phyloP scores from a whole-genome alignment of 2,113 vertebrate species.

The Oenanthe melanoleuca region DNA sequence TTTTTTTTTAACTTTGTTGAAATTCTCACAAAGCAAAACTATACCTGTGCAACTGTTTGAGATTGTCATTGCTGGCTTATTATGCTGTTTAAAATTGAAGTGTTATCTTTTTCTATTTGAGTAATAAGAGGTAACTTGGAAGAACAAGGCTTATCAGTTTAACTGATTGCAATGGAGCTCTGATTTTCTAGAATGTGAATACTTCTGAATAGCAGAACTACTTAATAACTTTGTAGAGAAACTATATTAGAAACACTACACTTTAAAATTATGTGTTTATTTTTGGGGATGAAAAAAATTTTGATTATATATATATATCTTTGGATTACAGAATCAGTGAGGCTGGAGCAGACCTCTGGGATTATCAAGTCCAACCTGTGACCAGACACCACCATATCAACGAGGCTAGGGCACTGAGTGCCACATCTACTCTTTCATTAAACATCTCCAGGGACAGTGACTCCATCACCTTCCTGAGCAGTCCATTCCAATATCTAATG shows the following conservation, averaged over 20 bases:
- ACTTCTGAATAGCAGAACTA: neutral
- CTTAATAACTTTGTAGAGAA: neutral
- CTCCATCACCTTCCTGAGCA: neutral
- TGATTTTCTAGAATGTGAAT: neutral
- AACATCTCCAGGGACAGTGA: neutral
- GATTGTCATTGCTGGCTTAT: neutral
- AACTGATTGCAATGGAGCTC: neutral
- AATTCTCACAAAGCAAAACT: neutral
- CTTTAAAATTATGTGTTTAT: neutral
- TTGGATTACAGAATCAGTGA: neutral
- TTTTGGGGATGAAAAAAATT: neutral
- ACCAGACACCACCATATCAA: rapidly evolving
- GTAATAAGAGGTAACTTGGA: neutral
- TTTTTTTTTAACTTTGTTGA: neutral
- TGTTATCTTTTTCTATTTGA: neutral
- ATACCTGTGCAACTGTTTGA: neutral
- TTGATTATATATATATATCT: neutral
- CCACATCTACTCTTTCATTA: neutral
- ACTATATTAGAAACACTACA: neutral
- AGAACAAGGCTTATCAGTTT: neutral
- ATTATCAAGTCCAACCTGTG: neutral
- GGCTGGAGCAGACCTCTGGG: neutral
- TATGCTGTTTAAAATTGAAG: neutral
- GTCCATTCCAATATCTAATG: neutral
- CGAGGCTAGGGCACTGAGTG: neutral